Evolutionary conservation across 2,797 vertebrate genomes (phyloP), one percentile per base, ranked within the genome.

Genomic region (Acestrorhynchus altus): DNA sequence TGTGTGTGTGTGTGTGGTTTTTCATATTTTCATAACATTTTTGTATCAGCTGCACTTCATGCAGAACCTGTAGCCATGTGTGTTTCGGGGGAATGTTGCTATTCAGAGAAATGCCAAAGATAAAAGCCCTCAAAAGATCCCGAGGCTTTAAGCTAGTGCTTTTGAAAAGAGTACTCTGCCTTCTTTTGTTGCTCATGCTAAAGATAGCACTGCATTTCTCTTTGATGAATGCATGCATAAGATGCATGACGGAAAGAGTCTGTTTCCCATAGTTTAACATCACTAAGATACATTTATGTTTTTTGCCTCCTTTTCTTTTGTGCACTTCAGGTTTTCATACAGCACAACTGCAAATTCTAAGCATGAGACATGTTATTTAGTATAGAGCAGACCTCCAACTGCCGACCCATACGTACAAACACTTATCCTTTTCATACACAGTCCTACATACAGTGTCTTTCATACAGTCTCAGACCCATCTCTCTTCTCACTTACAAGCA

Each of bases 121-220:
- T 85, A 83, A 85, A 88, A 86, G 69, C 75, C 56, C 74, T 66
- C 63, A 31, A 63, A 56, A 77, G 73, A 75, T 46, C 56, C 44
- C 28, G 5, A 78, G 69, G 39, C 60, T 73, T 78, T 40, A 39
- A 75, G 28, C 26, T 60, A 18, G 76, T 22, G 72, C 66, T 83
- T 65, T 20, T 44, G 35, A 16, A 69, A 40, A 31, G 6, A 64
- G 44, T 66, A 76, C 68, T 72, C 65, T 18, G 26, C 64, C 47
- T 74, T 20, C 47, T 72, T 68, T 60, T 60, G 57, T 31, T 7
- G 24, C 57, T 60, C 13, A 9, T n/a, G 24, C 57, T 60, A 35
- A 60, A 60, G 57, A 18, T 60, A 35, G 28, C 6, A 10, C 22
- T 3, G 9, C 12, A 11, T 51, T 51, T 51, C 18, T n/a, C 49